A percentile compares a stretch with the other conserved stretches of the same genome.
Evolutionary conservation across 2,113 vertebrate species (phyloP).

Genomic region (Erinaceus europaeus): DNA sequence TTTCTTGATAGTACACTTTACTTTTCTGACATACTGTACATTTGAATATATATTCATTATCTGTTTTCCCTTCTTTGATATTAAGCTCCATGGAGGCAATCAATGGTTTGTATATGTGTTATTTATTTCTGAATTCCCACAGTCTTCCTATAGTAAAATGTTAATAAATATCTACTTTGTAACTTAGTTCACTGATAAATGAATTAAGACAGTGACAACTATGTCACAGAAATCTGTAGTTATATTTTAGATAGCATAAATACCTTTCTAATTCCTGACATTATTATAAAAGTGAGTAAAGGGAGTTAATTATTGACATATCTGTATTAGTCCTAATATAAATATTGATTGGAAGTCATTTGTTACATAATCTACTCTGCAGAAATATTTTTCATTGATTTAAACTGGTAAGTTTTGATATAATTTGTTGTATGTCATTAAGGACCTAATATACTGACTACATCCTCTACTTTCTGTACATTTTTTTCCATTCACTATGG

Average conservation of each 20-base stretch:
- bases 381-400: neutral
- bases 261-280: neutral
- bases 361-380: neutral
- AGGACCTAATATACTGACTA: neutral
- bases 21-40: neutral
- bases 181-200: neutral
- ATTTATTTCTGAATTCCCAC: neutral
- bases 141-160: neutral
- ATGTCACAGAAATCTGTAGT: neutral
- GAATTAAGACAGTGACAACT: neutral
- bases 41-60: neutral
- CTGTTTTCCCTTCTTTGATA: neutral
- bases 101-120: neutral
- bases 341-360: conserved; percentile 13
- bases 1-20: neutral
- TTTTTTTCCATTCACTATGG: neutral
- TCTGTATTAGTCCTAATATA: neutral
- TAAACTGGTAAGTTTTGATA: neutral
- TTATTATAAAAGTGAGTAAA: conserved; percentile 2
- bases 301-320: neutral
- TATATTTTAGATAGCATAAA: neutral
- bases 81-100: neutral
- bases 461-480: fast-evolving
- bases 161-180: neutral
- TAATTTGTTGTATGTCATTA: neutral